Base-by-base conservation (phyloP, 1,140 invertebrate genomes). In the Sarcophaga bullata region DNA sequence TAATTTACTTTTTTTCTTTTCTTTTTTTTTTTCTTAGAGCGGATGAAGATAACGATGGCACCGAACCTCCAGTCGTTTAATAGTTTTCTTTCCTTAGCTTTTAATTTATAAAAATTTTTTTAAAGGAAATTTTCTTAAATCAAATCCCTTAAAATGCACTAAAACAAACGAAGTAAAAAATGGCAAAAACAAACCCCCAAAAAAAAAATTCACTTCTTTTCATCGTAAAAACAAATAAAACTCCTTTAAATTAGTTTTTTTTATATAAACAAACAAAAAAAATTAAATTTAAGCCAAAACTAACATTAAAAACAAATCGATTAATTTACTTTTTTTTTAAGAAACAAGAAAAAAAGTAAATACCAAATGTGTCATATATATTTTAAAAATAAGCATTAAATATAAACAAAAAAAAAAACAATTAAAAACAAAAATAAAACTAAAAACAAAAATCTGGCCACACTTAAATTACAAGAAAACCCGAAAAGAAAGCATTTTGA, bases 11-110 rank as follows among this genome's bases (percentile, higher is more conserved):
- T 37, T 37, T 13, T 50, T 58, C 76, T 83, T 10, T 81, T 6
- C 78, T 81, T 85, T 82, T 80, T 81, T 78, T 81, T 72, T 48
- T 17, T 83, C 85, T 8, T 84, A 88, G 86, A 83, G 81, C 84
- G 78, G 75, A 75, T n/a, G 52, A 54, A 25, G 84, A 88, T 82
- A 86, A 87, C 19, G 81, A 85, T 54, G 87, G 86, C 82, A 87
- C 87, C 80, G 87, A 88, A 85, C 87, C 87, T 82, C 86, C 87
- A 85, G 87, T 87, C 83, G 86, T 87, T 84, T 89, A 86, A 85
- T 88, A 88, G 86, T 85, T 86, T 88, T 88, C 11, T 15, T 48
- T 78, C 37, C 11, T 72, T 50, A 13, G 4, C 11, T 78, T 48
- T 76, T 76, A 76, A n/a, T 72, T 46, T 8, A 73, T 47, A 73